Percentiles rank a stretch among this genome's conserved stretches.
These are phyloP conservation scores for Eudemis profundana DNA, from an alignment of 2,888 invertebrate species.

Conservation along the genomic window DNA sequence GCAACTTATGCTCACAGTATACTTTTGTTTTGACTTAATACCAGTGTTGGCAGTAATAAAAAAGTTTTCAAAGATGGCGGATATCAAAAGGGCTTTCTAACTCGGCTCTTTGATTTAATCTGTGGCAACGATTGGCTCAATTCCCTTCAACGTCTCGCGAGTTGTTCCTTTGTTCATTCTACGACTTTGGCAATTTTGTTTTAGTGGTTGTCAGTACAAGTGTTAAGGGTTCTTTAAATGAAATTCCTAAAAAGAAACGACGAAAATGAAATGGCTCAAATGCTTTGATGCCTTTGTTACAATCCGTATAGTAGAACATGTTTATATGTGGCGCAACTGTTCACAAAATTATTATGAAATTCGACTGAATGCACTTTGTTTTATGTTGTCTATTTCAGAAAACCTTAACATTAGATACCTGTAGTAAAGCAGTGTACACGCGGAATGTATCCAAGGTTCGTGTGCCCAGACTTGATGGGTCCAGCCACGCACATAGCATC, in stretches of 20 bases:
- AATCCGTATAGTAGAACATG: neutral
- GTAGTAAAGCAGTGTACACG: no score
- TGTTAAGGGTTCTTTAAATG: slow-evolving; percentile 6
- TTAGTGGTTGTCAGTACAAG: slow-evolving; percentile 16
- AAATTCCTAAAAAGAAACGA: neutral
- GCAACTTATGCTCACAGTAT: slow-evolving; percentile 13
- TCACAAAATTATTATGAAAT: no score
- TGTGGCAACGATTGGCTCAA: slow-evolving; percentile 22
- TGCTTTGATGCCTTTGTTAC: neutral
- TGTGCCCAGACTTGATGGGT: no score
- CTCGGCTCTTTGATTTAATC: slow-evolving; percentile 31
- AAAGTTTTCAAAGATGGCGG: slow-evolving; percentile 31
- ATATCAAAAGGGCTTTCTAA: slow-evolving; percentile 15
- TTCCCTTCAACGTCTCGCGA: slow-evolving; percentile 4
- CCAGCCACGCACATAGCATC: no score
- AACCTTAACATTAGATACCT: no score
- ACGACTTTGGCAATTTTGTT: slow-evolving; percentile 10
- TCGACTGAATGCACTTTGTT: no score
- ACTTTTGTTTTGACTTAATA: slow-evolving; percentile 20
- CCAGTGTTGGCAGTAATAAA: slow-evolving; percentile 26
- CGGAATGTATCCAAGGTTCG: no score
- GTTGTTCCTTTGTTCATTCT: slow-evolving; percentile 6
- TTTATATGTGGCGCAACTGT: no score
- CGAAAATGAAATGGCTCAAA: neutral
- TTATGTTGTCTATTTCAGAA: no score